phyloP scores from a whole-genome alignment of 1,140 invertebrate genomes.

The Aphidius gifuensis region DNA sequence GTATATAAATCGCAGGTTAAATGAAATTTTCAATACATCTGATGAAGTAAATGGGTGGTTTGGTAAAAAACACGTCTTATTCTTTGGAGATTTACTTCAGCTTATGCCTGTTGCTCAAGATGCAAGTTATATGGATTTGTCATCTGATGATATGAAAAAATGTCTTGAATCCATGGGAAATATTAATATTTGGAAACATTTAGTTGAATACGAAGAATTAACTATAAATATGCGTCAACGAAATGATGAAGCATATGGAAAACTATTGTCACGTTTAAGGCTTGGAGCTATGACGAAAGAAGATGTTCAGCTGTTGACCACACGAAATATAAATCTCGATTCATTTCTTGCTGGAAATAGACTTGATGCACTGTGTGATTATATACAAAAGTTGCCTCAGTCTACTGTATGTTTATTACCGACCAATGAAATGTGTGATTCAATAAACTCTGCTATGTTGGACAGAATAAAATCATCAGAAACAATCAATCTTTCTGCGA shows the following conservation, averaged over 20 bases:
- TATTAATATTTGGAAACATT: conserved; percentile 28
- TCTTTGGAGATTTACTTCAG: conserved; percentile 33
- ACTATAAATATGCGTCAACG: conserved; percentile 33
- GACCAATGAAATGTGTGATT: too few relatives aligned
- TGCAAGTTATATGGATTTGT: conserved; percentile 29
- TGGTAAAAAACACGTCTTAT: too few relatives aligned
- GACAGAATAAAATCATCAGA: too few relatives aligned
- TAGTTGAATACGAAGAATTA: conserved; percentile 31
- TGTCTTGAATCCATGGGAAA: conserved; percentile 25
- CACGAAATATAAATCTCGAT: conserved; percentile 24
- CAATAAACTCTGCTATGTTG: too few relatives aligned
- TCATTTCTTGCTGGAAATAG: conserved; percentile 8
- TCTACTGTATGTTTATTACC: too few relatives aligned
- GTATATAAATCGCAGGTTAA: too few relatives aligned
- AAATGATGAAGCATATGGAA: conserved; percentile 24
- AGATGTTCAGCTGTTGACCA: conserved; percentile 21
- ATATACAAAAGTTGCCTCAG: too few relatives aligned
- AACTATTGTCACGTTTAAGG: conserved; percentile 26
- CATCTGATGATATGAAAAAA: conserved; percentile 27
- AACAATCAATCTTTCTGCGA: too few relatives aligned
- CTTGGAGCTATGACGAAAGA: conserved; percentile 17
- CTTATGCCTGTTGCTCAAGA: conserved; percentile 37
- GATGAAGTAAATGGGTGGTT: conserved; percentile 19
- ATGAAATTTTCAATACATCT: conserved; percentile 21
- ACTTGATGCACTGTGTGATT: conserved; percentile 22